These are phyloP conservation scores for silkworm (Bombyx mori) DNA, from an alignment of 1,140 invertebrate genomes.

Conservation along the genomic window DNA sequence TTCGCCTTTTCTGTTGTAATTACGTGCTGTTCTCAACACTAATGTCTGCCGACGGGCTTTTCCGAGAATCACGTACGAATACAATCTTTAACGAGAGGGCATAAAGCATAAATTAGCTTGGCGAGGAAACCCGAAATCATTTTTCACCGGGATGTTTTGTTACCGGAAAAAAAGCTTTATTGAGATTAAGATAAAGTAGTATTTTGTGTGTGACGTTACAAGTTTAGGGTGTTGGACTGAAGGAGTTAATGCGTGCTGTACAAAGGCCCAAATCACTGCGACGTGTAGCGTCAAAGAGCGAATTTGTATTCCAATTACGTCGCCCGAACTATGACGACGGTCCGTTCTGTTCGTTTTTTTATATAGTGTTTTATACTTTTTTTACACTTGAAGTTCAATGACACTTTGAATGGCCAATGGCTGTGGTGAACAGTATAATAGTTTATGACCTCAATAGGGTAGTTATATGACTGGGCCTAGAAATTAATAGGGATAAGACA, in stretches of 20 bases:
- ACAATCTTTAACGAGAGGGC: too few relatives aligned
- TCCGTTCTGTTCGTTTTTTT: conserved; percentile 33
- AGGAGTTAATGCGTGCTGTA: conserved; percentile 67
- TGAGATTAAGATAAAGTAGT: not conserved
- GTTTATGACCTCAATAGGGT: too few relatives aligned
- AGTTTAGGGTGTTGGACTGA: conserved; percentile 46
- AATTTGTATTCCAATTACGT: conserved; percentile 70
- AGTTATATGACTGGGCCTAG: too few relatives aligned
- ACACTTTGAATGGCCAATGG: not conserved
- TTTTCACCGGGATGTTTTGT: too few relatives aligned
- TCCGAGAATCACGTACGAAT: not conserved
- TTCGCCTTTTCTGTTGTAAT: conserved; percentile 67
- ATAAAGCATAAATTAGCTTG: too few relatives aligned
- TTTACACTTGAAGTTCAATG: not conserved
- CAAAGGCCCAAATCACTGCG: conserved; percentile 66
- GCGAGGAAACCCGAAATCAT: too few relatives aligned
- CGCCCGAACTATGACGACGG: conserved; percentile 42
- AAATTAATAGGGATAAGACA: too few relatives aligned
- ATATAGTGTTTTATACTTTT: conserved; percentile 4
- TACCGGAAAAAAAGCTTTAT: conserved; percentile 2
- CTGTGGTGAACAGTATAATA: too few relatives aligned
- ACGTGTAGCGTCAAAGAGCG: conserved; percentile 56
- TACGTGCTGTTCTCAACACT: conserved; percentile 62
- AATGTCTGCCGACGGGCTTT: conserved; percentile 36
- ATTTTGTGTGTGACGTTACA: not conserved